Evolutionary conservation across 2,797 vertebrate species (phyloP).

Genomic region (Carcharodon carcharias): DNA sequence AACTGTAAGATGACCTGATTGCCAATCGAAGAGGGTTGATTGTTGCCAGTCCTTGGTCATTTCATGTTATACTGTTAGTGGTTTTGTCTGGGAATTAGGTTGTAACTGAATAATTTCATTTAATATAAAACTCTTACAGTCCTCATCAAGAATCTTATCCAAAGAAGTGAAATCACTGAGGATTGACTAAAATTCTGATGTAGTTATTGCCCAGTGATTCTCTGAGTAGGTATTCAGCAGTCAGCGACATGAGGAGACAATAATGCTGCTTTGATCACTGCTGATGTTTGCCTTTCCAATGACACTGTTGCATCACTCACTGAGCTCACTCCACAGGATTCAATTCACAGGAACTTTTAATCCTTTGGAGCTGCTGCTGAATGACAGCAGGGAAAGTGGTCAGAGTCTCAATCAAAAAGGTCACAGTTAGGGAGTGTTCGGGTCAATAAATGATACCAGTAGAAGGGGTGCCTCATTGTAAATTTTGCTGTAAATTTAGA

Average conservation of each 20-base stretch:
- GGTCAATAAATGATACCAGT: not conserved
- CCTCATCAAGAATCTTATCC: not conserved
- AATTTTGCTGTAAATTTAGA: not conserved
- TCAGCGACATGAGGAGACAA: too few relatives aligned
- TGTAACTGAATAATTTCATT: not conserved
- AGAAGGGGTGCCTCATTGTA: not conserved
- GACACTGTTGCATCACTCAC: not conserved
- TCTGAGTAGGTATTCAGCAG: not conserved
- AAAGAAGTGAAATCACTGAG: not conserved
- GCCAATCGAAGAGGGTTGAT: not conserved
- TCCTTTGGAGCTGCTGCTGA: not conserved
- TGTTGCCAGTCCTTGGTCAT: not conserved
- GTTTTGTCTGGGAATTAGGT: not conserved
- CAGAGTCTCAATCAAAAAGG: not conserved
- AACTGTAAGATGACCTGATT: not conserved
- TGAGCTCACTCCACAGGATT: not conserved
- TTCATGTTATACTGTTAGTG: not conserved
- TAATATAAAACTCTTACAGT: not conserved
- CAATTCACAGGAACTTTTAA: not conserved
- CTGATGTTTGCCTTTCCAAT: too few relatives aligned
- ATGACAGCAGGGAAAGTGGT: not conserved
- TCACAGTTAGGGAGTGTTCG: not conserved
- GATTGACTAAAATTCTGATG: not conserved
- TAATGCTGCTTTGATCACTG: too few relatives aligned
- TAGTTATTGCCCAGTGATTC: not conserved